These are phyloP conservation scores for Monodelphis domestica DNA, from an alignment of 2,797 vertebrate species.

Conservation along the genomic window DNA sequence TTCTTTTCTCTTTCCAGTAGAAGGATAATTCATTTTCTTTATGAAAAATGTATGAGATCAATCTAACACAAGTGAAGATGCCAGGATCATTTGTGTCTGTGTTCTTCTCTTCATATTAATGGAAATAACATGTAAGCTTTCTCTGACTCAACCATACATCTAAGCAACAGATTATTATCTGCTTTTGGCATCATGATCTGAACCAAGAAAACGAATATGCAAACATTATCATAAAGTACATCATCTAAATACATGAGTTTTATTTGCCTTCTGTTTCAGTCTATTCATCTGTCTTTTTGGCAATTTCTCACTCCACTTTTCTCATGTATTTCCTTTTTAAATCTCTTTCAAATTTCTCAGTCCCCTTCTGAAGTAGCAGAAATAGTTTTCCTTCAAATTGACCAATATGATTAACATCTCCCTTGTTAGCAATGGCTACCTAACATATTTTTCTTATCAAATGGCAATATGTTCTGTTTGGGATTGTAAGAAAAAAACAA, in stretches of 20 bases:
- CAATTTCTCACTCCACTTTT: not conserved
- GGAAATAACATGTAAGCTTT: constrained; percentile 46
- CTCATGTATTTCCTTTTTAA: not conserved
- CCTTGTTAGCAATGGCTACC: no score
- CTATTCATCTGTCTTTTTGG: constrained; percentile 17
- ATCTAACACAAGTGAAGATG: not conserved
- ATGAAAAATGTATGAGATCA: constrained; percentile 56
- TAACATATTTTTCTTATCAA: no score
- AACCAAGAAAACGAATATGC: constrained; percentile 47
- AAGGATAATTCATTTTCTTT: constrained; percentile 31
- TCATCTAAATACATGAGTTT: constrained; percentile 21
- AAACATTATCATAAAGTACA: constrained; percentile 46
- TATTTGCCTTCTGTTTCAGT: not conserved
- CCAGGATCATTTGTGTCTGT: not conserved
- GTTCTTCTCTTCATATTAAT: constrained; percentile 16
- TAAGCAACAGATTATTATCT: constrained; percentile 10
- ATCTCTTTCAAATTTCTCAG: not conserved
- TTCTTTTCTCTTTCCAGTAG: constrained; percentile 42
- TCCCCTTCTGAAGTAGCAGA: not conserved
- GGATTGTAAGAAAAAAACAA: not conserved
- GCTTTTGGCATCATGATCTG: constrained; percentile 37
- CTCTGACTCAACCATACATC: constrained; percentile 23
- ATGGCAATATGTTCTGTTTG: not conserved
- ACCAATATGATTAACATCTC: no score
- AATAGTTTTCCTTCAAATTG: no score